Percentiles rank a stretch among this genome's conserved stretches.
Evolutionary conservation across 2,797 vertebrate genomes (phyloP).

Genomic region (Gadopsis bispinosus): DNA sequence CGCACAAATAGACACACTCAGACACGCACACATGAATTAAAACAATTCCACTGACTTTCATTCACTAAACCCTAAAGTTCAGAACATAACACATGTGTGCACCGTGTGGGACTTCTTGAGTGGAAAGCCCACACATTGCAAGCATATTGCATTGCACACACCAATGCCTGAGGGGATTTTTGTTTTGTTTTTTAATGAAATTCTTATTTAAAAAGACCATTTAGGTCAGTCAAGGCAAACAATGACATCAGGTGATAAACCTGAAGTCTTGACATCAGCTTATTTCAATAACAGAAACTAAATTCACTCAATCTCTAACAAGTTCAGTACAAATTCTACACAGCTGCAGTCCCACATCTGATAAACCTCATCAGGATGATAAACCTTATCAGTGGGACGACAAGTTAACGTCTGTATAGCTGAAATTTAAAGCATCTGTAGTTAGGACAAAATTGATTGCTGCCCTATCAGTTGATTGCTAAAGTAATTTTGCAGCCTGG

Average conservation of each 20-base stretch:
- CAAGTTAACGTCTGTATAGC: neutral
- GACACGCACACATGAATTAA: neutral
- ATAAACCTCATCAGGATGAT: neutral
- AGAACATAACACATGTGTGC: neutral
- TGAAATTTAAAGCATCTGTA: neutral
- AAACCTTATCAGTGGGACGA: neutral
- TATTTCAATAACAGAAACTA: neutral
- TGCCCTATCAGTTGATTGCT: neutral
- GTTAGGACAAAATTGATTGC: neutral
- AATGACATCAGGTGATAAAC: neutral
- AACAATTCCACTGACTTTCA: slow-evolving; percentile 20
- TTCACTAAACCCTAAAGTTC: slow-evolving; percentile 14
- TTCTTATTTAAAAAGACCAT: too few species aligned
- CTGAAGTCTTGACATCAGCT: neutral
- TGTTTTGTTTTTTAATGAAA: neutral
- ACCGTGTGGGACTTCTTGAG: neutral
- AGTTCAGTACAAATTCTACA: neutral
- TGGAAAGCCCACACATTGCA: neutral
- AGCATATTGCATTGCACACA: neutral
- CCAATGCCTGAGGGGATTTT: neutral
- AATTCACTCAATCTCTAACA: too few species aligned
- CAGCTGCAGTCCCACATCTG: neutral
- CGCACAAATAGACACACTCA: slow-evolving; percentile 8
- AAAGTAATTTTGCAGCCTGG: neutral
- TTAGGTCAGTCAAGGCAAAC: too few species aligned